Evolutionary conservation across 1,140 invertebrate species (phyloP), one percentile per base, ranked within the genome.

Genomic region (Meloidogyne chitwoodi): DNA sequence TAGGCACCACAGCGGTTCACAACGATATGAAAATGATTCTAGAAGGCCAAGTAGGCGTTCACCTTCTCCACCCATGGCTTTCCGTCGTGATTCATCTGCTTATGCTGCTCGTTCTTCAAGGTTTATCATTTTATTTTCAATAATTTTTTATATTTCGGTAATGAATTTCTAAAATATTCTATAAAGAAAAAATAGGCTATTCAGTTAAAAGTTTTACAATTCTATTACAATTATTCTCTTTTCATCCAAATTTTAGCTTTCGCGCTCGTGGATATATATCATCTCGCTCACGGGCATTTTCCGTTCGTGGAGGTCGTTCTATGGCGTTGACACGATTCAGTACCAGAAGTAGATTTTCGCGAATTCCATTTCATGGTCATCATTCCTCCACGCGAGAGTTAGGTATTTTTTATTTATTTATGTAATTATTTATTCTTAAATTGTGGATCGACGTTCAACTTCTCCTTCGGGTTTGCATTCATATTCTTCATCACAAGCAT

Each of bases 301-400:
- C 44, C 29, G 6, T 41, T 26, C 68, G 31, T 70, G 68, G 44
- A 10, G 14, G 22, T 61, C n/a, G 71, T 61, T 2, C 48, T 29
- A 12, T 4, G 10, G 48, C 56, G 19, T 1, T 67, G 26, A 22
- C 65, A 14, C n/a, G 65, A 34, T 67, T 67, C 38, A 34, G 29
- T 67, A 67, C 65, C n/a, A 31, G 65, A 31, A 22, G 29, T n/a
- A 67, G 65, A 67, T 34, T 34, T 14, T 56, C 71, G 1, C 71
- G 71, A 24, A 22, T 63, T 73, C 71, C 71, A 22, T 73, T 63
- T 64, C 71, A 63, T 63, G 34, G 71, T 38, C 69, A 38, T 26
- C 19, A 61, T 56, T 61, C 29, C 0, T 34, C 69, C 4, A 22
- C 5, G 14, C 16, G 41, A 10, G 16, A 16, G 1, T 56, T 10